Base-by-base conservation (phyloP, 2,888 invertebrate species). In the Synergus japonicus region DNA sequence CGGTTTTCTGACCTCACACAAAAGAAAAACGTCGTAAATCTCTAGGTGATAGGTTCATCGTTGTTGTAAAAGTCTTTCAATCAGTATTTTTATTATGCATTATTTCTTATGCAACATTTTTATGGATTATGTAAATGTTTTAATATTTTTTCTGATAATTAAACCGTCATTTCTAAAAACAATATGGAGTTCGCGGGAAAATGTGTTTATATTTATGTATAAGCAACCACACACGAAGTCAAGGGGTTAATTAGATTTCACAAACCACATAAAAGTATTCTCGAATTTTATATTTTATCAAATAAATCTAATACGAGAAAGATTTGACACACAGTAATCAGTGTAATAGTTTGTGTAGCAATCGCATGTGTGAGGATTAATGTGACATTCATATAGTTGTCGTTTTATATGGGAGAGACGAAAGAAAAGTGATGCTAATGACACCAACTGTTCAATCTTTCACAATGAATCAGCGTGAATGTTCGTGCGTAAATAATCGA, bases 1-100 rank as follows among this genome's bases (percentile, higher is more conserved):
- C 22, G 69, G 44, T 69, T 69, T 69, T 49, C 46, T 46, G 69
- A 15, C 29, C 29, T 49, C 69, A 0, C 18, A 2, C 69, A 49
- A 69, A 69, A 13, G 67, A 46, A 69, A 46, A 69, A 69, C 49
- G 67, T 69, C 67, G 46, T 69, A 69, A 46, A 46, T 69, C 46
- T 69, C 67, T 15, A 69, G 67, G 46, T 44, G 67, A 69, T 69
- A 69, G 69, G 49, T 69, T 22, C 29, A 69, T 69, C 46, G 69
- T 69, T 29, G 9, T 18, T 58, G 18, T 18, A 18, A 18, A 58
- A 69, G 69, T 15, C 69, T 46, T 8, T 69, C 69, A 69, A 49
- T 69, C 69, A 69, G 46, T 15, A 69, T 69, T 69, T 69, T 49
- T 69, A 67, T 49, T 46, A 46, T 18, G 15, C 8, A 49, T 69